Evolutionary conservation across 2,797 vertebrate species (phyloP).

Genomic region (Micrastur ruficollis): DNA sequence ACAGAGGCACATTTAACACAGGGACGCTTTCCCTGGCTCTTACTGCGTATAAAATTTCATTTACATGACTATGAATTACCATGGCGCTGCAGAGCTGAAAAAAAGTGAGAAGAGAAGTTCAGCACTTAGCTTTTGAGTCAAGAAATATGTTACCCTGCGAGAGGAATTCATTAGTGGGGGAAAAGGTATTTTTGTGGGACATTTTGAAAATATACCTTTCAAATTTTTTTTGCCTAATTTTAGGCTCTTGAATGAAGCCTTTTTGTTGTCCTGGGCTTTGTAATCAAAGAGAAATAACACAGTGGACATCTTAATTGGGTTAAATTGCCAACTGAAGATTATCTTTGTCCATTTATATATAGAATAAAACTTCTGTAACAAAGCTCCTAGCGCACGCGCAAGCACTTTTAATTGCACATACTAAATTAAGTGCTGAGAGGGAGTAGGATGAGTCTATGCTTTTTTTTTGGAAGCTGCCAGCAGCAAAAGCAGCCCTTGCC

Average conservation of each 20-base stretch:
- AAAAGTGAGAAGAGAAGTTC: neutral
- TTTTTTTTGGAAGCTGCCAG: neutral
- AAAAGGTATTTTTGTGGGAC: neutral
- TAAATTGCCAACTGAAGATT: neutral
- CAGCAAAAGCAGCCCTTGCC: neutral
- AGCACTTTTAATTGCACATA: neutral
- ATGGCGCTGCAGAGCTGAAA: neutral
- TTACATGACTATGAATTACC: neutral
- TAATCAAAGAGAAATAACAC: neutral
- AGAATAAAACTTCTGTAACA: fast-evolving
- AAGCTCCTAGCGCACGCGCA: neutral
- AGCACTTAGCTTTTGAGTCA: neutral
- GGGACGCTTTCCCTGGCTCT: neutral
- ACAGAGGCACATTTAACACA: fast-evolving
- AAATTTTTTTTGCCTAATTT: neutral
- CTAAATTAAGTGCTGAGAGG: neutral
- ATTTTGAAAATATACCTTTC: neutral
- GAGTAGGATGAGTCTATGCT: neutral
- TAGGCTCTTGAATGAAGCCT: neutral
- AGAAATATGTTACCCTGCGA: neutral
- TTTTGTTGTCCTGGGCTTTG: neutral
- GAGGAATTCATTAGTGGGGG: neutral
- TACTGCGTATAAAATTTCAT: neutral
- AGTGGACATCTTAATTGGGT: neutral
- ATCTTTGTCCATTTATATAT: neutral